A percentile compares a stretch with the other conserved stretches of the same genome.
Conservation (phyloP, 2,797 vertebrate species). For the Urosaurus nigricauda region DNA sequence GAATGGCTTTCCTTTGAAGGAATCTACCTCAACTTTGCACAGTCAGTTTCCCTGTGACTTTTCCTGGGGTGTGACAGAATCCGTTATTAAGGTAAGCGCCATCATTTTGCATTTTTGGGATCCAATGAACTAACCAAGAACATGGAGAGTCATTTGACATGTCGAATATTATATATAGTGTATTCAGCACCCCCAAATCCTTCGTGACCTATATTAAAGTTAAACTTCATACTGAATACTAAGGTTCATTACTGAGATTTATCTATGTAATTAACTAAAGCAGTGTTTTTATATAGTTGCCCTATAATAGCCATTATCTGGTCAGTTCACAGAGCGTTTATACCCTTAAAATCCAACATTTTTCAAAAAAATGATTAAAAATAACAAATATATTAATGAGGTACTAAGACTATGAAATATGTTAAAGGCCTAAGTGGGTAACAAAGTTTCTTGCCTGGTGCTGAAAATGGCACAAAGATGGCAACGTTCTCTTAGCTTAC, state of each 20-base stretch:
- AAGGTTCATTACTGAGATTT: background rate
- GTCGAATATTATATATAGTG: background rate
- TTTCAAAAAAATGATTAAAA: too few species aligned
- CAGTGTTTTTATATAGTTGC: background rate
- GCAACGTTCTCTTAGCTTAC: background rate
- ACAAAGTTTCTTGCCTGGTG: background rate
- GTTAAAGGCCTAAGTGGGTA: background rate
- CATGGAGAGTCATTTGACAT: background rate
- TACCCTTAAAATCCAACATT: background rate
- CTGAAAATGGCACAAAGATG: background rate
- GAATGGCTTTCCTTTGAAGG: conserved; percentile 86
- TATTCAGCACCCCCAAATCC: background rate
- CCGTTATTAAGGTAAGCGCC: conserved; percentile 87
- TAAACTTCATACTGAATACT: background rate
- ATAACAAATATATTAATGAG: background rate
- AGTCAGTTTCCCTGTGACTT: conserved; percentile 92
- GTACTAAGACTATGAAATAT: background rate
- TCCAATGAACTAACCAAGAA: background rate
- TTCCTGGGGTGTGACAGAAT: conserved; percentile 93
- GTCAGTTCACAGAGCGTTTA: background rate
- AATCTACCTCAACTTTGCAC: conserved; percentile 70
- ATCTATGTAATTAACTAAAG: background rate
- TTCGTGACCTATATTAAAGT: background rate
- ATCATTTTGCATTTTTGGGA: background rate
- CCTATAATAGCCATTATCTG: background rate